Percentiles rank a stretch among this genome's conserved stretches.
Conservation (phyloP, 1,140 invertebrate genomes). For the Trichonephila clavata region DNA sequence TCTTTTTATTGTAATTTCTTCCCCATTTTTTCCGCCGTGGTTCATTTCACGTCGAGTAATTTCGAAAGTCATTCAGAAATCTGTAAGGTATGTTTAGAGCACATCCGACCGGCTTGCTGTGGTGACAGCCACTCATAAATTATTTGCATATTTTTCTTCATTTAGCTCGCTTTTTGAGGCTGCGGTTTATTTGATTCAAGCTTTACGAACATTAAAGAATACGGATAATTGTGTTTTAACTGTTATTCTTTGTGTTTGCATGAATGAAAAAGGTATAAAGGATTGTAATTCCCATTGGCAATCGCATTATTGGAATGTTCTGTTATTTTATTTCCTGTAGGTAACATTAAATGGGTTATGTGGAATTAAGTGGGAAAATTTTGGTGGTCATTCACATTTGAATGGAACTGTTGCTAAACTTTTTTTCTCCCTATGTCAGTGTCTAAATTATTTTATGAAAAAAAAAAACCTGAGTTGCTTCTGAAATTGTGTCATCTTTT, state of each 20-base stretch:
- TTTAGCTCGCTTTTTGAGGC: not conserved
- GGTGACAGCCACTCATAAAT: not conserved
- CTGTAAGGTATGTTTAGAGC: not conserved
- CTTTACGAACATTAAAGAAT: not conserved
- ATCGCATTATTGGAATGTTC: not conserved
- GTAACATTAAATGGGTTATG: not conserved
- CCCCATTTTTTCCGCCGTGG: not conserved
- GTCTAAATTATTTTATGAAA: too few relatives aligned
- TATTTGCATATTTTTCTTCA: not conserved
- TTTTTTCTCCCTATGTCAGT: too few relatives aligned
- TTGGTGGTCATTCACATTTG: not conserved
- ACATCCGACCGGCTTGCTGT: not conserved
- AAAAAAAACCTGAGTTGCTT: too few relatives aligned
- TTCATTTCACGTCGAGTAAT: not conserved
- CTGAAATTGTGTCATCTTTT: too few relatives aligned
- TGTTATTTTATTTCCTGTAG: not conserved
- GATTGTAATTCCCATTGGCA: not conserved
- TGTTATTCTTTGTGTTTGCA: not conserved
- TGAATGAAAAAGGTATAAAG: not conserved
- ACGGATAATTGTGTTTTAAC: not conserved
- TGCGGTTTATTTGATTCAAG: not conserved
- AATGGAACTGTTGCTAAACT: too few relatives aligned
- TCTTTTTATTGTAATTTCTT: not conserved
- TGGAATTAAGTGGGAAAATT: not conserved
- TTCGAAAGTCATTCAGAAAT: constrained; percentile 4